Conservation (phyloP, 53 echinoderm and acorn worm species). For the Hippasteria phrygiana region DNA sequence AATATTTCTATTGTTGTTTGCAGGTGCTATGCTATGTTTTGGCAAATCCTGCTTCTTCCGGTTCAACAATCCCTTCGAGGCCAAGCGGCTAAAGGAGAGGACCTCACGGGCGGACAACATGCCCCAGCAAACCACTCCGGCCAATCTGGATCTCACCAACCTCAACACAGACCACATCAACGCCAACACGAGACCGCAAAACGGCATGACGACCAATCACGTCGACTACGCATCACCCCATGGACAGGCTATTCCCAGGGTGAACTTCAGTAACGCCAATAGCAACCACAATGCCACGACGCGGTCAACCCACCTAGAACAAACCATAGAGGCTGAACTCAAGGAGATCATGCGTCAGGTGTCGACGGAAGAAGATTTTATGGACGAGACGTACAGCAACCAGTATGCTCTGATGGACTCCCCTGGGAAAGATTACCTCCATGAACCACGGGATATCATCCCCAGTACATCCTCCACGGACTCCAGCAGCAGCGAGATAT, state of each 20-base stretch:
- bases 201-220: conserved; percentile 63
- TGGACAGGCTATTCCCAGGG: conserved; percentile 57
- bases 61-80: conserved; percentile 92
- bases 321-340: conserved; percentile 82
- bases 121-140: neutral
- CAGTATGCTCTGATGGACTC: conserved; percentile 77
- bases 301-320: conserved; percentile 71
- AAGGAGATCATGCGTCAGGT: conserved; percentile 91
- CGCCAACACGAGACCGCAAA: conserved; percentile 42
- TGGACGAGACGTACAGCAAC: conserved; percentile 76
- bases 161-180: conserved; percentile 48
- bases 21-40: conserved; percentile 98
- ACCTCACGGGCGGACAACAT: neutral
- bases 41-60: conserved; percentile 93
- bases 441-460: conserved; percentile 27
- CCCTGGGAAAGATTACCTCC: conserved; percentile 49
- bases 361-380: conserved; percentile 76
- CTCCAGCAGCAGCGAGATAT: conserved; percentile 63
- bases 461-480: conserved; percentile 56
- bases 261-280: conserved; percentile 73
- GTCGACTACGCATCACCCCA: conserved; percentile 45
- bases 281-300: conserved; percentile 80
- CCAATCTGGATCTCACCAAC: conserved; percentile 11
- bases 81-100: conserved; percentile 75
- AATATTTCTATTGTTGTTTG: neutral